A percentile compares a stretch with the other conserved stretches of the same genome.
These are phyloP conservation scores for Ramphastos sulfuratus DNA, from an alignment of 2,113 vertebrate genomes.

Conservation along the genomic window DNA sequence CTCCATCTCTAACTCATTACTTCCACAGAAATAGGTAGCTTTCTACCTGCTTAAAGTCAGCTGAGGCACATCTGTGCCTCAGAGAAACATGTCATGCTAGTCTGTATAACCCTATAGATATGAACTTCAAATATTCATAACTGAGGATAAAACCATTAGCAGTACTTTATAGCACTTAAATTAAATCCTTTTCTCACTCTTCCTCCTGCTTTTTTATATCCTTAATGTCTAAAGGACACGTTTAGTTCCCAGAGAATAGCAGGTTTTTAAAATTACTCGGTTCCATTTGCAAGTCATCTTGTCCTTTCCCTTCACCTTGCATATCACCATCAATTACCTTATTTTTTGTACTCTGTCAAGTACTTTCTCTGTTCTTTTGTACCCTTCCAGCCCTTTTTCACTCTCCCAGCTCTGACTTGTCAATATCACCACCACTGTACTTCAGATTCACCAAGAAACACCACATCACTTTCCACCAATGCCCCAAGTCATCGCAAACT, in stretches of 20 bases:
- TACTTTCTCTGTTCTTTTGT: not conserved
- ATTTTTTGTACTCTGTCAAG: not conserved
- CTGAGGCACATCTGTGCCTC: not conserved
- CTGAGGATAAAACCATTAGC: not conserved
- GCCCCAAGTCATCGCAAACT: not conserved
- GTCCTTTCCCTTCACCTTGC: not conserved
- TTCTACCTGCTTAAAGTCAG: not conserved
- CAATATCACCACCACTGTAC: not conserved
- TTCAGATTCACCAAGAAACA: not conserved
- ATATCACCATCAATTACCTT: not conserved
- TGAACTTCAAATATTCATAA: not conserved
- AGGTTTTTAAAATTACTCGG: not conserved
- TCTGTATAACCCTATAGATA: not conserved
- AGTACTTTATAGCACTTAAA: not conserved
- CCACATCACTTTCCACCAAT: not conserved
- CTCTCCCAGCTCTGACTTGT: not conserved
- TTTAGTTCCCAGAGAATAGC: not conserved
- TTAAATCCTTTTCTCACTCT: not conserved
- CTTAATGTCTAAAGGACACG: not conserved
- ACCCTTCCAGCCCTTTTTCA: not conserved
- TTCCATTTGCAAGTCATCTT: not conserved
- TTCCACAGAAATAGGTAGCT: not conserved
- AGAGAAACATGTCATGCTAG: not conserved
- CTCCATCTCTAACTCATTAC: not conserved
- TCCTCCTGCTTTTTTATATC: not conserved